phyloP scores from a whole-genome alignment of 1,140 invertebrate genomes.

The Odontomachus brunneus region DNA sequence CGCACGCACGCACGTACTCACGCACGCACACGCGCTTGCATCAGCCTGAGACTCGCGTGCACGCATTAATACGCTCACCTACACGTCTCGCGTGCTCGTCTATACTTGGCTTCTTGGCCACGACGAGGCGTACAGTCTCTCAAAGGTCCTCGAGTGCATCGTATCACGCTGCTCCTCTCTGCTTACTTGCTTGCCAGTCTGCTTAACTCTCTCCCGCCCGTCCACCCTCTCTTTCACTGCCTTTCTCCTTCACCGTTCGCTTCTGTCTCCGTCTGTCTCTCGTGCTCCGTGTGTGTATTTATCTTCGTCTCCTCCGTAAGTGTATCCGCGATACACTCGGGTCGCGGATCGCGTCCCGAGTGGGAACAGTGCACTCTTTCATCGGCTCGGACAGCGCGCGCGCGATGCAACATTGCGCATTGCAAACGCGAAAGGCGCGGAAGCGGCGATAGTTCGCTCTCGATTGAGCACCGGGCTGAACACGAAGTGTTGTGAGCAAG shows the following conservation, averaged over 20 bases:
- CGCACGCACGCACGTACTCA: neutral
- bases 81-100: slow-evolving; percentile 69
- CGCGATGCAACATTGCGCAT: slow-evolving; percentile 39
- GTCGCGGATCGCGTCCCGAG: neutral
- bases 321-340: slow-evolving; percentile 19
- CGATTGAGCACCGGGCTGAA: slow-evolving; percentile 23
- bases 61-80: slow-evolving; percentile 47
- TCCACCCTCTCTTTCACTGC: slow-evolving; percentile 19
- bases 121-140: slow-evolving; percentile 78
- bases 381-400: slow-evolving; percentile 30
- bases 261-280: no score
- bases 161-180: slow-evolving; percentile 72
- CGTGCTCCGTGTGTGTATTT: slow-evolving; percentile 52
- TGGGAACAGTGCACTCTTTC: slow-evolving; percentile 67
- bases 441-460: slow-evolving; percentile 42
- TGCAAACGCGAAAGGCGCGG: slow-evolving; percentile 51
- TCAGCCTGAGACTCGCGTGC: no score
- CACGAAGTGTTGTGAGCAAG: neutral
- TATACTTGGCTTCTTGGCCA: slow-evolving; percentile 82
- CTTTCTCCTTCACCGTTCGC: slow-evolving; percentile 14
- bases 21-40: no score
- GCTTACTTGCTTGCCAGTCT: neutral
- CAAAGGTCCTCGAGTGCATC: slow-evolving; percentile 82
- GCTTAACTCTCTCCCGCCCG: neutral
- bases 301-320: slow-evolving; percentile 46